Base-by-base conservation (phyloP, 2,113 vertebrate species). In the Antennarius striatus region DNA sequence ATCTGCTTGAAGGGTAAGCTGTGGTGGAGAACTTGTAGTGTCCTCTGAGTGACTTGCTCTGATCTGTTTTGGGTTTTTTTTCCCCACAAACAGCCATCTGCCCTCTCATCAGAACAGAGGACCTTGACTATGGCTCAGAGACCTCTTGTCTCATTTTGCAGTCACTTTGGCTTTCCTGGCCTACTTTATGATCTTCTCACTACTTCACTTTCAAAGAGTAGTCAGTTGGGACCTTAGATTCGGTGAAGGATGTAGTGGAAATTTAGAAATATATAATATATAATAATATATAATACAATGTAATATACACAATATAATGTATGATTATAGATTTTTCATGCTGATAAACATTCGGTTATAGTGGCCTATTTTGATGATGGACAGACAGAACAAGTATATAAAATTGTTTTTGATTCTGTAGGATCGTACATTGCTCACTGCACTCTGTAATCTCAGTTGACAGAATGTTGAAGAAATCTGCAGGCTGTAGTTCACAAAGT, bases 61-160 rank as follows among this genome's bases (percentile, higher is more conserved):
- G 77, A 80, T 87, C 63, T 56, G 81, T 62, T 80, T 82, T 79
- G 80, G n/a, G n/a, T n/a, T n/a, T 81, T 83, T 61, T 81, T 87
- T 81, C 66, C 3, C 42, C 83, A 79, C 78, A 68, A 81, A 75
- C 83, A 56, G 68, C 86, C 88, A 89, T 90, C 88, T 90, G 89
- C 73, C 84, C 65, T 61, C 72, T 85, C 84, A 83, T 84, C 82
- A 82, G 82, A 78, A 65, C 76, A 67, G 62, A 79, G 83, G 82
- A 84, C 89, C 80, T 86, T 84, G 85, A 81, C 80, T 82, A 74
- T 55, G 76, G 75, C 76, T 70, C 43, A 61, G 81, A 87, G 81
- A 85, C 80, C 83, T 80, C 86, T 73, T 70, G 80, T 80, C 81
- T 87, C 73, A 89, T 88, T 85, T 75, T 80, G 74, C 74, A 83